These are phyloP conservation scores for Rhopalosiphum padi DNA, from an alignment of 1,140 invertebrate genomes.

Conservation along the genomic window DNA sequence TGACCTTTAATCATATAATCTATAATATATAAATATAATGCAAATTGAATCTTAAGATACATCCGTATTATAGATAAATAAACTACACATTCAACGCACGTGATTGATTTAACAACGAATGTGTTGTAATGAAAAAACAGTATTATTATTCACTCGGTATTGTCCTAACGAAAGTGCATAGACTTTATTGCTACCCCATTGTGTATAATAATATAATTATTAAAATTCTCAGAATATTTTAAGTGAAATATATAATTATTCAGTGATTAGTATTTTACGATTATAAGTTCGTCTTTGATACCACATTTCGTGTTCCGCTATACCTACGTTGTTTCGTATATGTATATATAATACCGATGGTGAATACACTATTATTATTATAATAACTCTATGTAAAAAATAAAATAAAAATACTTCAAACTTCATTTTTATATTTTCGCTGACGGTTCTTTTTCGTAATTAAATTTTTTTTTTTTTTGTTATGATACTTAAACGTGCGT, in stretches of 20 bases:
- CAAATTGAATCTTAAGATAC: not conserved
- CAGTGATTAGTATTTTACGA: not conserved
- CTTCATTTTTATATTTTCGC: not conserved
- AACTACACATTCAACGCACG: not conserved
- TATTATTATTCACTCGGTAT: not conserved
- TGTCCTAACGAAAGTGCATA: not conserved
- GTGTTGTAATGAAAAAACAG: not conserved
- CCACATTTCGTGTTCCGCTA: not conserved
- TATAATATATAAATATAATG: not conserved
- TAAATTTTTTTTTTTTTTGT: not conserved
- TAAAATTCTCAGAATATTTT: not conserved
- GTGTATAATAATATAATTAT: conserved; percentile 10
- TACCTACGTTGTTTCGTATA: not conserved
- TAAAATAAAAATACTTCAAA: conserved; percentile 3
- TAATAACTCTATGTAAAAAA: not conserved
- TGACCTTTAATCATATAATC: not conserved
- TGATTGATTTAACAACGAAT: not conserved
- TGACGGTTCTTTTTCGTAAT: not conserved
- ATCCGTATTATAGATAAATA: not conserved
- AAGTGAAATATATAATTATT: conserved; percentile 14
- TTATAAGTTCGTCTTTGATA: not conserved
- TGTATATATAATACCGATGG: not conserved
- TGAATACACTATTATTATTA: not conserved
- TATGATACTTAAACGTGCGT: not conserved
- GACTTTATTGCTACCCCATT: not conserved